Conservation (phyloP, 2,113 vertebrate genomes). For the Dendropsophus ebraccatus region DNA sequence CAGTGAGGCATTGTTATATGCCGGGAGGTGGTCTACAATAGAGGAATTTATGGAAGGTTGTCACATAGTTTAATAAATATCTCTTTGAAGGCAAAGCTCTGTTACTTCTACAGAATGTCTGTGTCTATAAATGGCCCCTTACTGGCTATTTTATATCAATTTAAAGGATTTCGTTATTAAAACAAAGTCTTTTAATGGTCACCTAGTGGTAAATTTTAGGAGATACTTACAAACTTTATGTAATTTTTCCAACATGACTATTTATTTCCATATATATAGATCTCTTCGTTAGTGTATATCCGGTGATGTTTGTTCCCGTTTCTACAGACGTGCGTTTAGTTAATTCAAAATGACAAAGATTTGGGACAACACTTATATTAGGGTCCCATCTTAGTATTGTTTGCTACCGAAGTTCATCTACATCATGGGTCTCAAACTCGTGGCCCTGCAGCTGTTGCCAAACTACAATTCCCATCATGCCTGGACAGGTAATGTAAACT, state of each 20-base stretch:
- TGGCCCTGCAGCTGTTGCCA: no score
- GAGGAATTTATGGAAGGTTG: background rate
- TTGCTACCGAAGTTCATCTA: no score
- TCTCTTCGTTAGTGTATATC: background rate
- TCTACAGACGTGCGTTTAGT: no score
- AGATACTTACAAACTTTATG: background rate
- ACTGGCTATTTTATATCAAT: background rate
- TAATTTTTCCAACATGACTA: background rate
- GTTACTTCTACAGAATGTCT: background rate
- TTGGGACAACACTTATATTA: no score
- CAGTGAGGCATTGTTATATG: background rate
- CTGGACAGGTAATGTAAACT: no score
- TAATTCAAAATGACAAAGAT: no score
- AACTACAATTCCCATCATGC: no score
- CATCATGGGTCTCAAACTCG: no score
- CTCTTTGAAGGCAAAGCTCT: background rate
- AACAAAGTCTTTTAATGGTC: background rate
- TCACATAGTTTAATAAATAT: conserved; percentile 13
- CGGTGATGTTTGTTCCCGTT: no score
- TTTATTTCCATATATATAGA: background rate
- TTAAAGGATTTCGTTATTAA: background rate
- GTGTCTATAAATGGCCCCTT: background rate
- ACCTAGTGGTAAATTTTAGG: background rate
- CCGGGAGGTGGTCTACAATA: background rate
- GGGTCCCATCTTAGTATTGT: no score